These are phyloP conservation scores for Vanacampus margaritifer DNA, from an alignment of 2,113 vertebrate species.

Conservation along the genomic window DNA sequence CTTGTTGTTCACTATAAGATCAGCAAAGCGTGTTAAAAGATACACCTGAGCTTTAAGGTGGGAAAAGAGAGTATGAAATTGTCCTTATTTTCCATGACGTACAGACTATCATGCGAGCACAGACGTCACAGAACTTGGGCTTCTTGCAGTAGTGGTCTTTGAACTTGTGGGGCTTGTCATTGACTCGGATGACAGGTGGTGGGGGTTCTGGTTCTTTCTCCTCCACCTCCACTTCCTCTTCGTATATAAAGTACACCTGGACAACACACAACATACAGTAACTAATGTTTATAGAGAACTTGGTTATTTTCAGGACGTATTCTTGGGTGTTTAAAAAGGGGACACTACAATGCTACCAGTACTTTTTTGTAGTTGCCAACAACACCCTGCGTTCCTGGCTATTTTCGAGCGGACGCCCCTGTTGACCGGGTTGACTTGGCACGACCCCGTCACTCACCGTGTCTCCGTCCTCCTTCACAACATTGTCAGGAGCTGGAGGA, in stretches of 20 bases:
- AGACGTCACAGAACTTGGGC: constrained; percentile 97
- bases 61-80: too few species aligned
- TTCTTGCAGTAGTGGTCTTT: constrained; percentile 99
- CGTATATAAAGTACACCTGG: constrained; percentile 90
- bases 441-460: constrained; percentile 64
- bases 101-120: constrained; percentile 97
- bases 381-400: constrained; percentile 32
- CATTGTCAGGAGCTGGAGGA: constrained; percentile 66
- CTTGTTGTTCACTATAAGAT: constrained; percentile 89
- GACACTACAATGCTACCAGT: not conserved
- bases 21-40: not conserved
- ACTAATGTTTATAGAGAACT: not conserved
- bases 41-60: not conserved
- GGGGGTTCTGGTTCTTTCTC: constrained; percentile 84
- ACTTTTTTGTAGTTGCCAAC: not conserved
- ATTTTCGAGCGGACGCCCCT: constrained; percentile 55
- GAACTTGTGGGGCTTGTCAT: constrained; percentile 96
- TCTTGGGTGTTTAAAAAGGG: not conserved
- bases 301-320: not conserved
- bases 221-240: constrained; percentile 88
- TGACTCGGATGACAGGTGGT: constrained; percentile 78
- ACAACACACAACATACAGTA: constrained; percentile 1
- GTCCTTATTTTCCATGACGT: constrained; percentile 51
- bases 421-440: constrained; percentile 11
- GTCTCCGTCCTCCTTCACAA: constrained; percentile 67